Conservation (phyloP, 2,797 vertebrate species). For the Pseudochaenichthys georgianus region DNA sequence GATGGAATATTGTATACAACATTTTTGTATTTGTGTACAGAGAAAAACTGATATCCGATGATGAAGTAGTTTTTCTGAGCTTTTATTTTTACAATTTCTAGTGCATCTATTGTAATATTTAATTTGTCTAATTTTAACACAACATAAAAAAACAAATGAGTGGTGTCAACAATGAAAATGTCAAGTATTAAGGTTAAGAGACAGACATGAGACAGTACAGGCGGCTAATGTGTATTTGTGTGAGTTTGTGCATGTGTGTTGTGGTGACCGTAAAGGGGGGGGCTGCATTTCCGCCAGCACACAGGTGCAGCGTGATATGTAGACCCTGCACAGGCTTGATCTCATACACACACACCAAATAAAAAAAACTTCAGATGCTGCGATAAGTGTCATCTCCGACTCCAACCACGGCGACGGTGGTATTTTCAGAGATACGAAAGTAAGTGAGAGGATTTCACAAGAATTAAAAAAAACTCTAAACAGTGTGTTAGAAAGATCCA, state of each 20-base stretch:
- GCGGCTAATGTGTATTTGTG: conserved; percentile 43
- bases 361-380: conserved; percentile 54
- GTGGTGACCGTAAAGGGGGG: conserved; percentile 31
- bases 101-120: neutral
- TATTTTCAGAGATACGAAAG: conserved; percentile 15
- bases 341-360: conserved; percentile 24
- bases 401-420: conserved; percentile 49
- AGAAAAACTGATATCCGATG: no score
- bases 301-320: conserved; percentile 68
- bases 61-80: no score
- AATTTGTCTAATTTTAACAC: neutral
- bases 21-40: no score
- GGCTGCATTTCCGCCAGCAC: conserved; percentile 64
- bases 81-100: no score
- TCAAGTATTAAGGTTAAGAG: conserved; percentile 32
- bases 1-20: no score
- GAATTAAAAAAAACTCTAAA: conserved; percentile 40
- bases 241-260: conserved; percentile 23
- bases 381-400: conserved; percentile 64
- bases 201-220: conserved; percentile 39
- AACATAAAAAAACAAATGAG: neutral
- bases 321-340: conserved; percentile 45
- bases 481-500: conserved; percentile 54
- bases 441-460: conserved; percentile 69
- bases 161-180: no score